A percentile compares a stretch with the other conserved stretches of the same genome.
Conservation (phyloP, 2,113 vertebrate genomes). For the Vanacampus margaritifer region DNA sequence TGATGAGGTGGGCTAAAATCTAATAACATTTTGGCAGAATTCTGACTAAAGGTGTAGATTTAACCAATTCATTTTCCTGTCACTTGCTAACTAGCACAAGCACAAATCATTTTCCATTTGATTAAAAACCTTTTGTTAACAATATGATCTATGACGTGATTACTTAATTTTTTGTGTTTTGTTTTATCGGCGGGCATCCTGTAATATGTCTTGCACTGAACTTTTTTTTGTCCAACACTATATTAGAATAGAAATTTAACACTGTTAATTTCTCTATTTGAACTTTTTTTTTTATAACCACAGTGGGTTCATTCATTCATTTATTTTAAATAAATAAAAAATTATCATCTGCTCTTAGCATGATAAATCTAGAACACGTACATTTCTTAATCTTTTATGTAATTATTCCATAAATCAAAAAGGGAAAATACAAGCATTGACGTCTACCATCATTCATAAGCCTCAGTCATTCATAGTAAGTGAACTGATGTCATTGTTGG, state of each 20-base stretch:
- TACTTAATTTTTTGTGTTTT: not conserved
- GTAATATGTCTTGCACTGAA: not conserved
- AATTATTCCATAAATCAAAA: not conserved
- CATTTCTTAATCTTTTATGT: not conserved
- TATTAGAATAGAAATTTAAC: not conserved
- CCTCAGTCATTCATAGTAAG: not conserved
- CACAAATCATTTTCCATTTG: too few species aligned
- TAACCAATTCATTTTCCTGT: not conserved
- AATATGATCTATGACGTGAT: not conserved
- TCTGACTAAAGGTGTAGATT: not conserved
- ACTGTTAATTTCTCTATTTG: not conserved
- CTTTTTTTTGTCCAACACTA: not conserved
- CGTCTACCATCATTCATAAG: slow-evolving; percentile 2
- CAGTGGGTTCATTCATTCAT: not conserved
- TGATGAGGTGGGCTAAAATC: not conserved
- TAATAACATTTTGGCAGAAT: not conserved
- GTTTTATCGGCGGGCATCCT: not conserved
- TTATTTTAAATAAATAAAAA: not conserved
- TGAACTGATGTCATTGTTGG: slow-evolving; percentile 1
- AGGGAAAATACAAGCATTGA: not conserved
- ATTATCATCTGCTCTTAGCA: not conserved
- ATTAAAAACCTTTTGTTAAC: not conserved
- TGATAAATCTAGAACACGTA: not conserved
- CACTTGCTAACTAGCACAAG: not conserved
- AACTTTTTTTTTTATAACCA: not conserved